These are phyloP conservation scores for Cepaea nemoralis DNA, from an alignment of 1,140 invertebrate genomes.

Conservation along the genomic window DNA sequence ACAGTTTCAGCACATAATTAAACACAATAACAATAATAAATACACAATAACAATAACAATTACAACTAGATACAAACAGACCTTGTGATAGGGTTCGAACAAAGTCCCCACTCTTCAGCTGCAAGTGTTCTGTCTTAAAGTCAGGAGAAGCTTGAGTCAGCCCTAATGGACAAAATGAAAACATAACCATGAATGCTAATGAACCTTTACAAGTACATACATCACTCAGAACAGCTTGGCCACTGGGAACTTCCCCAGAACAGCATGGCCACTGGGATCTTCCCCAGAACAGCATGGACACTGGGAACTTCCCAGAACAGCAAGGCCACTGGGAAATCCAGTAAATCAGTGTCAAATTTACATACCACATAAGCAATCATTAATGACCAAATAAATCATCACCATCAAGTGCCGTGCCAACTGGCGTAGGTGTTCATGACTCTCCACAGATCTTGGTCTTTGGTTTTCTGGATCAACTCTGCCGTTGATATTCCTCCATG, in stretches of 20 bases:
- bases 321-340: background rate
- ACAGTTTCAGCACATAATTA: too few relatives aligned
- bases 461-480: too few relatives aligned
- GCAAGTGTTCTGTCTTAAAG: constrained; percentile 39
- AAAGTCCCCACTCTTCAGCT: constrained; percentile 36
- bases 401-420: too few relatives aligned
- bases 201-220: too few relatives aligned
- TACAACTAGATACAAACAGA: background rate
- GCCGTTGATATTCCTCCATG: too few relatives aligned
- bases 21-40: too few relatives aligned
- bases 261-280: background rate
- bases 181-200: too few relatives aligned
- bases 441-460: too few relatives aligned
- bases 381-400: background rate
- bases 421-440: too few relatives aligned
- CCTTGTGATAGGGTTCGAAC: constrained; percentile 6
- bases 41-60: too few relatives aligned
- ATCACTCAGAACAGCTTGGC: background rate
- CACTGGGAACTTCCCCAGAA: background rate
- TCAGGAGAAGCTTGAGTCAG: background rate
- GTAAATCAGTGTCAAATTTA: background rate
- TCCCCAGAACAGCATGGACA: background rate
- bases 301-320: background rate
- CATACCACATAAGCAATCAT: background rate
- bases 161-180: constrained; percentile 9